phyloP scores from a whole-genome alignment of 2,113 vertebrate species.

The Onychostruthus taczanowskii region DNA sequence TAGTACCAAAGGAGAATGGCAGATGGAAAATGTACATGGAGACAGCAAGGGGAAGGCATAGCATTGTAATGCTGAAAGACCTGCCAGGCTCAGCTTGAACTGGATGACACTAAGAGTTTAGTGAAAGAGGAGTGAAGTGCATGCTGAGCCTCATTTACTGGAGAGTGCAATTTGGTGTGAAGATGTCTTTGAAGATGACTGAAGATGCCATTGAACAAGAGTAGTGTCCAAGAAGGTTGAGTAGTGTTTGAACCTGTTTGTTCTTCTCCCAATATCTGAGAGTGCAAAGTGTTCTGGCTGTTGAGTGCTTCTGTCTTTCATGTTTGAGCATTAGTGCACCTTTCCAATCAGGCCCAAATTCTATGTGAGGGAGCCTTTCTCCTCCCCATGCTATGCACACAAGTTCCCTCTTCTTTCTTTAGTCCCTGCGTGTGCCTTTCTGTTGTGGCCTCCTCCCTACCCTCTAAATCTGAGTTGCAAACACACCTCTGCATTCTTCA shows the following conservation, averaged over 20 bases:
- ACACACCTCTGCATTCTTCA: neutral
- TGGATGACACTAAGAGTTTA: neutral
- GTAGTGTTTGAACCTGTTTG: neutral
- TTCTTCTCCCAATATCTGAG: neutral
- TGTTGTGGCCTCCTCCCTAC: neutral
- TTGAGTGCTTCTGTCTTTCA: neutral
- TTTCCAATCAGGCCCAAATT: neutral
- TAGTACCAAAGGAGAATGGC: neutral
- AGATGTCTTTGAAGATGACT: neutral
- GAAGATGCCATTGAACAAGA: neutral
- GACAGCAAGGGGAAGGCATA: neutral
- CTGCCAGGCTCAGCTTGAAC: neutral
- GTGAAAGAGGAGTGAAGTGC: neutral
- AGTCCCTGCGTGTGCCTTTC: neutral
- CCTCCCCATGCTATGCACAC: neutral
- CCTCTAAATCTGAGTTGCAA: neutral
- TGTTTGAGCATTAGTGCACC: neutral
- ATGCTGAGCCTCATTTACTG: neutral
- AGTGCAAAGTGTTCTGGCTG: neutral
- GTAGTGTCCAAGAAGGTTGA: neutral
- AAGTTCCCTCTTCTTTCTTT: neutral
- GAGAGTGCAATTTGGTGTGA: neutral
- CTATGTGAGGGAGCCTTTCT: neutral
- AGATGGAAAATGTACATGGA: neutral
- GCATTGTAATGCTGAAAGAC: neutral